Conservation (phyloP, 2,797 vertebrate species). For the Platyrinchus mystaceus region DNA sequence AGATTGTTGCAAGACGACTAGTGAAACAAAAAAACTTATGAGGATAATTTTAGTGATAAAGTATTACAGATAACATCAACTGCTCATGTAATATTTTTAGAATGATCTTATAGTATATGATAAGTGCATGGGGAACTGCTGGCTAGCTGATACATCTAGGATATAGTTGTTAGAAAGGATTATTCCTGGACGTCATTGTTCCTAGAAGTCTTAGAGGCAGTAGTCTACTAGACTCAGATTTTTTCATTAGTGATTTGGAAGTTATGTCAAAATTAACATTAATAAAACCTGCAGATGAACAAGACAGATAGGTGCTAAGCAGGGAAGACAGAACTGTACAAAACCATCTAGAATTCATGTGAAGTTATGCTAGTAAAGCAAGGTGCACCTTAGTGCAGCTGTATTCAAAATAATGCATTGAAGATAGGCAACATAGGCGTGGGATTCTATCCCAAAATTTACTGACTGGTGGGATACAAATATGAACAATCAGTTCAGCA, state of each 20-base stretch:
- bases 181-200: not conserved
- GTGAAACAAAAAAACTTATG: not conserved
- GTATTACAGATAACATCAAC: not conserved
- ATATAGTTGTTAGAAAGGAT: not conserved
- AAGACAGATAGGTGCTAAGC: not conserved
- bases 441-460: not conserved
- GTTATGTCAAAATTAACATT: not conserved
- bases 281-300: not conserved
- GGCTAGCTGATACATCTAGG: not conserved
- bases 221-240: fast-evolving
- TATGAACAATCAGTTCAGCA: not conserved
- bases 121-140: not conserved
- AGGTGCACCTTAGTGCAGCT: not conserved
- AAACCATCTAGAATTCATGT: not conserved
- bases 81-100: not conserved
- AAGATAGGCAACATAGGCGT: not conserved
- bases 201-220: not conserved
- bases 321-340: not conserved
- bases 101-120: not conserved
- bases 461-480: not conserved
- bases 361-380: not conserved
- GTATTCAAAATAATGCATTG: not conserved
- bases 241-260: not conserved
- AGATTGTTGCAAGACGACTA: not conserved
- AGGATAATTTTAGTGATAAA: not conserved